These are phyloP conservation scores for Chloroceryle amazona DNA, from an alignment of 2,797 vertebrate genomes.

Conservation along the genomic window DNA sequence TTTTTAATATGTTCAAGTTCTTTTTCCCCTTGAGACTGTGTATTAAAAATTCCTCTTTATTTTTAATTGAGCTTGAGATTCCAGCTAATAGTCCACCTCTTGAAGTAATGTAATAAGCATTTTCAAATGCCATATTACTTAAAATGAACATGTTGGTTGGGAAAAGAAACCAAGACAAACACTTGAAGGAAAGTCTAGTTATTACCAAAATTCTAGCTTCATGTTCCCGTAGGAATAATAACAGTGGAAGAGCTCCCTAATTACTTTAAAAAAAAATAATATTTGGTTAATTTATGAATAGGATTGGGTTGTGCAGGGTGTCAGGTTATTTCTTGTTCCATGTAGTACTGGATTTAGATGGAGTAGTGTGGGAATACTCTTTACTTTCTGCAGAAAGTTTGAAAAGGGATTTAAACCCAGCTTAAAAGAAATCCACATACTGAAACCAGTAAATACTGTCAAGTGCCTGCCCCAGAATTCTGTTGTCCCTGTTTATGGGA, in stretches of 20 bases:
- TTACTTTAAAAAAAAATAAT: not conserved
- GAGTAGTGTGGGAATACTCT: not conserved
- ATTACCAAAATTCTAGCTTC: not conserved
- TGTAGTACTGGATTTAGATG: not conserved
- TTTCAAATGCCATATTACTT: not conserved
- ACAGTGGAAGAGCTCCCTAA: not conserved
- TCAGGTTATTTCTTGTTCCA: not conserved
- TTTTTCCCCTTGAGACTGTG: not conserved
- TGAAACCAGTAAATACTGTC: not conserved
- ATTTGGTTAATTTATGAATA: not conserved
- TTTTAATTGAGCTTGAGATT: constrained; percentile 39
- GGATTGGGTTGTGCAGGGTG: not conserved
- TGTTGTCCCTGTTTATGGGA: not conserved
- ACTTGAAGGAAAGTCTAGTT: not conserved
- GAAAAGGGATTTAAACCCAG: not conserved
- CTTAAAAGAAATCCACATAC: not conserved
- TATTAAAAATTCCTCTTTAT: not conserved
- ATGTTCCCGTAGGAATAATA: not conserved
- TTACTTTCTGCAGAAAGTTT: not conserved
- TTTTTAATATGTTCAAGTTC: not conserved
- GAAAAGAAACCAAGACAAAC: not conserved
- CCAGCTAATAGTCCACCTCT: not conserved
- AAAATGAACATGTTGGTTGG: not conserved
- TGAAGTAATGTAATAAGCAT: not conserved
- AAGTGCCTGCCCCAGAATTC: not conserved